Percentiles rank a stretch among this genome's conserved stretches.
These are phyloP conservation scores for Antheraea assamensis DNA, from an alignment of 2,888 invertebrate species.

Conservation along the genomic window DNA sequence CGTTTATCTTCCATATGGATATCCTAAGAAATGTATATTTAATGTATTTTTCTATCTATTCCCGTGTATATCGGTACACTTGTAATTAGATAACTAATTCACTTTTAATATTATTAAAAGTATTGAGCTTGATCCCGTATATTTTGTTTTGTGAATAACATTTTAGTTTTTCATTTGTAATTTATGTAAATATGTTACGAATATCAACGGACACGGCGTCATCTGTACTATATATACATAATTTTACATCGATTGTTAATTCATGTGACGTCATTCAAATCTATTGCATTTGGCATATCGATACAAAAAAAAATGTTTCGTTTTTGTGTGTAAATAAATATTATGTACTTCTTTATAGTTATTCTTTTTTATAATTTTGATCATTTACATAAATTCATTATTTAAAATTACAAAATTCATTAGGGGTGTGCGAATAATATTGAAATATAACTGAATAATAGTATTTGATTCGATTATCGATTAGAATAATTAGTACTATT, in stretches of 20 bases:
- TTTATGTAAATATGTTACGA: too few relatives aligned
- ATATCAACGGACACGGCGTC: too few relatives aligned
- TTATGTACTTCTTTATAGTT: too few relatives aligned
- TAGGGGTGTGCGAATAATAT: background rate
- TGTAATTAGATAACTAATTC: background rate
- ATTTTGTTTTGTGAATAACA: background rate
- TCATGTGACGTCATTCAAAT: too few relatives aligned
- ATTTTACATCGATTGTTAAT: too few relatives aligned
- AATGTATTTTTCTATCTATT: background rate
- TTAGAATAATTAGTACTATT: too few relatives aligned
- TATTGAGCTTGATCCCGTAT: background rate
- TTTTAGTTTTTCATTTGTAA: background rate
- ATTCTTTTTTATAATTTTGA: background rate
- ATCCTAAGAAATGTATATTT: background rate
- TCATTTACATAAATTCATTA: background rate
- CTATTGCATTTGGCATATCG: too few relatives aligned
- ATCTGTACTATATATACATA: too few relatives aligned
- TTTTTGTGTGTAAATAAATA: background rate
- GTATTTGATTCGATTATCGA: too few relatives aligned
- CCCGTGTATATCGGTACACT: background rate
- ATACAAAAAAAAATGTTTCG: too few relatives aligned
- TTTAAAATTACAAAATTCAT: background rate
- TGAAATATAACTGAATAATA: too few relatives aligned
- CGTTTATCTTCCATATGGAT: background rate
- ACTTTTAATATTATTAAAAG: background rate